Evolutionary conservation across 2,797 vertebrate species (phyloP).

Genomic region (Cirrhinus molitorella): DNA sequence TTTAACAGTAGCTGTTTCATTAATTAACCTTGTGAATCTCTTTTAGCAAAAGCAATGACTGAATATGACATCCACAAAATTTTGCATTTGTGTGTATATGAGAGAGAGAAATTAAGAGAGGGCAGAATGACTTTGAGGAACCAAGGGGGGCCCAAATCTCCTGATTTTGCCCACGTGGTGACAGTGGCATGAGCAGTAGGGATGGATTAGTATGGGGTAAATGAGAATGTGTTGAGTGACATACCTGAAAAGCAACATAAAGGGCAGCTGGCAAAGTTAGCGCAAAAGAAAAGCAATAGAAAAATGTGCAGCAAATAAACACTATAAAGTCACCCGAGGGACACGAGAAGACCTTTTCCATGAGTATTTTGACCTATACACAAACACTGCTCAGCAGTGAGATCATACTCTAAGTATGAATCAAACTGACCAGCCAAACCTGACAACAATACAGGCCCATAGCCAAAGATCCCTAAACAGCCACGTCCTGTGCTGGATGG

Average conservation of each 20-base stretch:
- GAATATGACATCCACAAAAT: neutral
- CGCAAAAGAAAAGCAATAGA: conserved; percentile 8
- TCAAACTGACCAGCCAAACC: conserved; percentile 34
- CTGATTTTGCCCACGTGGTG: conserved; percentile 27
- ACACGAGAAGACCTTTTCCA: neutral
- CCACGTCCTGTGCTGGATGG: conserved; percentile 38
- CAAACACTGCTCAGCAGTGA: conserved; percentile 22
- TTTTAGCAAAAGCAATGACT: neutral
- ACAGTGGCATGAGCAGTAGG: neutral
- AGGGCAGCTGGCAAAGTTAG: neutral
- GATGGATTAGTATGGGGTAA: conserved; percentile 34
- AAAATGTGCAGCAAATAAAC: neutral
- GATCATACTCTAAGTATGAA: conserved; percentile 49
- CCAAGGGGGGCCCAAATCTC: neutral
- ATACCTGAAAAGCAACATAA: conserved; percentile 22
- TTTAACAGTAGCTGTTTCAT: neutral
- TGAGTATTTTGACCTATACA: conserved; percentile 4
- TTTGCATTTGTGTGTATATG: conserved; percentile 7
- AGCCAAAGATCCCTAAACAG: conserved; percentile 32
- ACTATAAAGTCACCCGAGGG: neutral
- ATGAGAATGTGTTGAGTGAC: conserved; percentile 50
- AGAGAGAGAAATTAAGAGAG: conserved; percentile 12
- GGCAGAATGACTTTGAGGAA: conserved; percentile 22
- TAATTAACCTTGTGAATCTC: neutral
- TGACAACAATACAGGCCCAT: conserved; percentile 31